Conservation (phyloP, 2,797 vertebrate genomes). For the Sciurus vulgaris region DNA sequence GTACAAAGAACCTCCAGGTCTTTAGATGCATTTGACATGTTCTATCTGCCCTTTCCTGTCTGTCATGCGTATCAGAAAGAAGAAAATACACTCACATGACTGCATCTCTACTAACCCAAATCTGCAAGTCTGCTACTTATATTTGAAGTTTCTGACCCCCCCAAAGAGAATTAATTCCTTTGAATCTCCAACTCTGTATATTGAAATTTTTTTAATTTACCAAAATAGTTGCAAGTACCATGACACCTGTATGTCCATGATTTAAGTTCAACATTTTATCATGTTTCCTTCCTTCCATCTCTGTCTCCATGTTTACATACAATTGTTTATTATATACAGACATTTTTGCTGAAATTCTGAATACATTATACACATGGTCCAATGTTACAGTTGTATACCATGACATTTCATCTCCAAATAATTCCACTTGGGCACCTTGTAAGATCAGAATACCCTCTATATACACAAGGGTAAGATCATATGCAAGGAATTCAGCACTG, state of each 20-base stretch:
- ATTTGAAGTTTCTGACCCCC: background rate
- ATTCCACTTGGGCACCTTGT: background rate
- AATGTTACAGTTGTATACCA: background rate
- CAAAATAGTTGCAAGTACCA: background rate
- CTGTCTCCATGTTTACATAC: background rate
- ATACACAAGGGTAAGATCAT: background rate
- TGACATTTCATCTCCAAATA: background rate
- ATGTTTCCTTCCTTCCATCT: background rate
- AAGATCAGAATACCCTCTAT: background rate
- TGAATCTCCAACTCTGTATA: background rate
- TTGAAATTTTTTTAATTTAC: slow-evolving; percentile 3
- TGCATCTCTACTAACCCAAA: background rate
- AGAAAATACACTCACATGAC: slow-evolving; percentile 31
- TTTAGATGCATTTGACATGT: background rate
- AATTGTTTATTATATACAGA: background rate
- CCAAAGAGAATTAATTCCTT: slow-evolving; percentile 21
- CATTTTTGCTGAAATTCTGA: background rate
- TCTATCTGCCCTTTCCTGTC: background rate
- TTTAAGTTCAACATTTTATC: background rate
- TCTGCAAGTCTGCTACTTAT: background rate
- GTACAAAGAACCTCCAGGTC: background rate
- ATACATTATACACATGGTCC: background rate
- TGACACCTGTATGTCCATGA: background rate
- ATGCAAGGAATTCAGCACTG: background rate
- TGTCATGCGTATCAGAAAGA: background rate